Percentiles rank a stretch among this genome's conserved stretches.
phyloP scores from a whole-genome alignment of 2,797 vertebrate species.

The Pangasius sanitwongsei region DNA sequence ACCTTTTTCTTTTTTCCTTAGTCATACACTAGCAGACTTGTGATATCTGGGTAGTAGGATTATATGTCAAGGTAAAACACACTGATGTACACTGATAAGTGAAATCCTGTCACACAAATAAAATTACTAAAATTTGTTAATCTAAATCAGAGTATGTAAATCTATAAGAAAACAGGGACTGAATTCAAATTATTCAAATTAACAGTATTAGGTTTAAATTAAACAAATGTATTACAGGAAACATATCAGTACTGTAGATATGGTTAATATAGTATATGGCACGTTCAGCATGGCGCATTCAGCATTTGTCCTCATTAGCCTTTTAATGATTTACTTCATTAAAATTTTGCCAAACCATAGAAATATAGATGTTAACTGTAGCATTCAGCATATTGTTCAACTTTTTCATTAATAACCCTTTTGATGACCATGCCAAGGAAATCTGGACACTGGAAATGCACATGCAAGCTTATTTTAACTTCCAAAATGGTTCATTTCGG shows the following conservation, averaged over 20 bases:
- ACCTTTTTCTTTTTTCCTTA: background rate
- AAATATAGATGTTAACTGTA: background rate
- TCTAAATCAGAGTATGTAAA: background rate
- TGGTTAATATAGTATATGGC: background rate
- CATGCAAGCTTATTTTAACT: slow-evolving; percentile 17
- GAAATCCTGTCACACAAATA: background rate
- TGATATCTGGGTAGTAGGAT: background rate
- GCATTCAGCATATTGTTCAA: background rate
- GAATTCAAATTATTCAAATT: background rate
- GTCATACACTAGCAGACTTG: background rate
- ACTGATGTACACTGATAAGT: background rate
- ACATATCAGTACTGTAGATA: background rate
- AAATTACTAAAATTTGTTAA: background rate
- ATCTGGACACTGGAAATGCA: background rate
- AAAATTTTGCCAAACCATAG: background rate
- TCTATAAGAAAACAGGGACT: background rate
- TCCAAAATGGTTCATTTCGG: slow-evolving; percentile 6
- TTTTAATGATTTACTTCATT: background rate
- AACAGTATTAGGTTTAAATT: background rate
- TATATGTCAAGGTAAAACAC: background rate
- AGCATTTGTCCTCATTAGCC: background rate
- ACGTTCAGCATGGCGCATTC: background rate
- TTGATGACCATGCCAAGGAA: background rate
- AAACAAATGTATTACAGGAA: background rate
- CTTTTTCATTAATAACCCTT: background rate